Conservation (phyloP, 2,888 invertebrate genomes). For the Blastobasis adustella region DNA sequence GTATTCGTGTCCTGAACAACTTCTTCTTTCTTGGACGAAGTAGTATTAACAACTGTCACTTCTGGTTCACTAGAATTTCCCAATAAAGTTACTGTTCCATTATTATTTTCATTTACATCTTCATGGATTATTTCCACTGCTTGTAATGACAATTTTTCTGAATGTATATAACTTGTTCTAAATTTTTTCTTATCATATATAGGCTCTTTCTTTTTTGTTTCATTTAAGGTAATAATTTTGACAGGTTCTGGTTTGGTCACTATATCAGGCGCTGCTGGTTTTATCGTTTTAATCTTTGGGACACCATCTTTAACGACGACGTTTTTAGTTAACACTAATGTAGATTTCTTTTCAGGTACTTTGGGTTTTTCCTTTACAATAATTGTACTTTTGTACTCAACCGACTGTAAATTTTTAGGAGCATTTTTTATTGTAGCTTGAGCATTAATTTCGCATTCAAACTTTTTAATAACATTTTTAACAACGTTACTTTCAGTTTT, state of each 20-base stretch:
- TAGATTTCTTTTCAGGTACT: constrained; percentile 76
- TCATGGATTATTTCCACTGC: constrained; percentile 67
- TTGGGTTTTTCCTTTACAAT: constrained; percentile 69
- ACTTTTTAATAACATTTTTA: constrained; percentile 64
- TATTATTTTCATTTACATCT: constrained; percentile 42
- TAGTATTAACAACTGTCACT: constrained; percentile 1
- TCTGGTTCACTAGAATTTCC: constrained; percentile 12
- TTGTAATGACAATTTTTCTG: constrained; percentile 56
- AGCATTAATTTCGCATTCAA: constrained; percentile 64
- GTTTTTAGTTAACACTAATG: constrained; percentile 69
- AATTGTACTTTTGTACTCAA: constrained; percentile 37
- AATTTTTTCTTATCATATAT: constrained; percentile 60
- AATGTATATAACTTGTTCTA: constrained; percentile 64
- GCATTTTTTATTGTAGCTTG: constrained; percentile 27
- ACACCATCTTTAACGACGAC: constrained; percentile 68
- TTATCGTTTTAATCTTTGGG: constrained; percentile 67
- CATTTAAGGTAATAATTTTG: constrained; percentile 20
- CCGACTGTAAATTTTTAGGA: constrained; percentile 45
- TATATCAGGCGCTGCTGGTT: constrained; percentile 33
- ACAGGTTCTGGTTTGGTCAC: constrained; percentile 24
- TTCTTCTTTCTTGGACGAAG: constrained; percentile 18
- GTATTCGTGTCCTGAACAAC: constrained; percentile 43
- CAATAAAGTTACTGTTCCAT: neutral
- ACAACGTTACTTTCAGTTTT: constrained; percentile 44
- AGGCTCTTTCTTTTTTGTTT: constrained; percentile 45